Percentiles rank a stretch among this genome's conserved stretches.
Conservation (phyloP, 2,888 invertebrate genomes). For the Diaprepes abbreviatus region DNA sequence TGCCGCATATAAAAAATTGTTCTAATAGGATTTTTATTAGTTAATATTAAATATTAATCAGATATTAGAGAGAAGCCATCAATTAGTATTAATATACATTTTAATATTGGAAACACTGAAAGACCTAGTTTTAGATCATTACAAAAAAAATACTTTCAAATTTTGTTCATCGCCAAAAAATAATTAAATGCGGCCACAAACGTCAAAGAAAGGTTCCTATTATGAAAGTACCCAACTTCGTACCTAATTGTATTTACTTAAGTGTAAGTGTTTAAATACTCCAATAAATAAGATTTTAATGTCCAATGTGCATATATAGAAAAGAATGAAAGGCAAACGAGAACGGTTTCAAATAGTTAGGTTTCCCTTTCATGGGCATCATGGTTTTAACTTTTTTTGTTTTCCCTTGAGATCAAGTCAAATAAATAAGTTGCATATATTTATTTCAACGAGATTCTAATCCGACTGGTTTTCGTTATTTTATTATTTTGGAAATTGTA, state of each 20-base stretch:
- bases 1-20: too few relatives aligned
- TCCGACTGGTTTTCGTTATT: too few relatives aligned
- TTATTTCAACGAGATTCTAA: too few relatives aligned
- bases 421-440: too few relatives aligned
- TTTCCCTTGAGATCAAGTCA: conserved; percentile 40
- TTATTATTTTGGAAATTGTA: too few relatives aligned
- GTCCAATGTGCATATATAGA: conserved; percentile 42
- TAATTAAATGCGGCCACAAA: neutral
- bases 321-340: conserved; percentile 43
- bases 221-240: conserved; percentile 5
- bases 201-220: conserved; percentile 9
- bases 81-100: neutral
- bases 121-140: conserved; percentile 6
- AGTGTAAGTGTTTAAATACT: conserved; percentile 18
- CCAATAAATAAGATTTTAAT: conserved; percentile 24
- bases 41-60: neutral
- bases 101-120: neutral
- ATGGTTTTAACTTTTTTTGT: conserved; percentile 41
- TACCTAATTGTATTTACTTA: conserved; percentile 15
- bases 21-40: too few relatives aligned
- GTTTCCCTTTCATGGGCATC: conserved; percentile 44
- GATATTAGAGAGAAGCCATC: neutral
- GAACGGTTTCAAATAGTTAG: conserved; percentile 39
- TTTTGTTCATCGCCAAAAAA: neutral
- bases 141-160: conserved; percentile 2